Conservation (phyloP, 2,797 vertebrate genomes). For the Oryzias sinensis region DNA sequence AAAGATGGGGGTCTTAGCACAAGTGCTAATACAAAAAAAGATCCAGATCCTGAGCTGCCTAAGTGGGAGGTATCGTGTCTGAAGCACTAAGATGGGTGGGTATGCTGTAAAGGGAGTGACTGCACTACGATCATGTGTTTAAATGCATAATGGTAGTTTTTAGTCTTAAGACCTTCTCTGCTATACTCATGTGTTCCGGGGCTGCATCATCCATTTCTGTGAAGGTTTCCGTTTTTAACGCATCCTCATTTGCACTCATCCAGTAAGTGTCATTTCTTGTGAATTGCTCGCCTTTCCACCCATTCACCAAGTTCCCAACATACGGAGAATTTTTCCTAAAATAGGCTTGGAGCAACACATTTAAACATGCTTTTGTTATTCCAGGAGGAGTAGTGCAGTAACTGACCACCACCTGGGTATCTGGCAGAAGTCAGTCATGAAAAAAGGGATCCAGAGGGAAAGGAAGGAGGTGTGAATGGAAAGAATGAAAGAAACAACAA, state of each 20-base stretch:
- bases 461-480: slow-evolving; percentile 48
- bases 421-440: slow-evolving; percentile 62
- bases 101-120: slow-evolving; percentile 42
- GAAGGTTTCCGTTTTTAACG: slow-evolving; percentile 39
- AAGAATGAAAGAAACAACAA: slow-evolving; percentile 60
- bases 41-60: slow-evolving; percentile 46
- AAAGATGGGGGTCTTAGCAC: slow-evolving; percentile 48
- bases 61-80: slow-evolving; percentile 62
- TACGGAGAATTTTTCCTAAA: slow-evolving; percentile 55
- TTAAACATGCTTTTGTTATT: slow-evolving; percentile 71
- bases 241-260: slow-evolving; percentile 42
- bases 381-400: slow-evolving; percentile 66
- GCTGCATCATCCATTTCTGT: slow-evolving; percentile 38
- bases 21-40: slow-evolving; percentile 51
- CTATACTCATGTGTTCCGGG: slow-evolving; percentile 52
- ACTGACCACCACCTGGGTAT: slow-evolving; percentile 75
- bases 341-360: slow-evolving; percentile 55
- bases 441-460: slow-evolving; percentile 34
- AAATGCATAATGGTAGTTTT: slow-evolving; percentile 63
- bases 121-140: slow-evolving; percentile 50
- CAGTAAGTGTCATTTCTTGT: slow-evolving; percentile 33
- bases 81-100: slow-evolving; percentile 47
- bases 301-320: slow-evolving; percentile 63
- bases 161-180: slow-evolving; percentile 48
- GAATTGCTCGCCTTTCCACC: slow-evolving; percentile 19